A percentile compares a stretch with the other conserved stretches of the same genome.
phyloP scores from a whole-genome alignment of 2,888 invertebrate species.

The Galeopsomyia nigrocyanea region DNA sequence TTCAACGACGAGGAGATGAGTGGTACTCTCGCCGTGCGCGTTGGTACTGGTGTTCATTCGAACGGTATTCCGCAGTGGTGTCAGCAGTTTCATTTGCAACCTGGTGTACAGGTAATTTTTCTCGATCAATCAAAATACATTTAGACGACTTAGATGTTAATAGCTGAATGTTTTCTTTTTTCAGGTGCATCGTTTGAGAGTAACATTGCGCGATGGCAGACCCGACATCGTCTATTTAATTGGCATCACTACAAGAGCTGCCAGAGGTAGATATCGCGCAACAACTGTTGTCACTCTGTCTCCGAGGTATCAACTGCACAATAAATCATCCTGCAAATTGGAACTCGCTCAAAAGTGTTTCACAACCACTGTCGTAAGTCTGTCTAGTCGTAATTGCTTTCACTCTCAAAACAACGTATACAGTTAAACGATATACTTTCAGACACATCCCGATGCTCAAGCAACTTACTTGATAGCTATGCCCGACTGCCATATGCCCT shows the following conservation, averaged over 20 bases:
- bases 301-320: slow-evolving; percentile 93
- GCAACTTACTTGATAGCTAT: slow-evolving; percentile 84
- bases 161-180: neutral
- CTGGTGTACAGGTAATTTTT: slow-evolving; percentile 77
- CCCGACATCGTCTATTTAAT: slow-evolving; percentile 85
- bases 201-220: slow-evolving; percentile 74
- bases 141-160: neutral
- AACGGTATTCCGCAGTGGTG: slow-evolving; percentile 81
- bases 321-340: slow-evolving; percentile 82
- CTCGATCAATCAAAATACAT: neutral
- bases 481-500: slow-evolving; percentile 91
- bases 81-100: slow-evolving; percentile 86
- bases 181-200: slow-evolving; percentile 71
- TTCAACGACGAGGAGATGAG: slow-evolving; percentile 91
- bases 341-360: slow-evolving; percentile 92
- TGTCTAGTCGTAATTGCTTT: neutral
- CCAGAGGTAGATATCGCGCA: slow-evolving; percentile 89
- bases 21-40: slow-evolving; percentile 81
- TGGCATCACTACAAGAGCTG: slow-evolving; percentile 90
- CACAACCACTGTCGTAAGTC: slow-evolving; percentile 78
- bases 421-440: neutral
- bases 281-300: slow-evolving; percentile 94
- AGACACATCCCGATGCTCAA: slow-evolving; percentile 79
- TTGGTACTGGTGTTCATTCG: slow-evolving; percentile 79
- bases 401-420: no score